Evolutionary conservation across 2,113 vertebrate species (phyloP).

Genomic region (Galeopterus variegatus): DNA sequence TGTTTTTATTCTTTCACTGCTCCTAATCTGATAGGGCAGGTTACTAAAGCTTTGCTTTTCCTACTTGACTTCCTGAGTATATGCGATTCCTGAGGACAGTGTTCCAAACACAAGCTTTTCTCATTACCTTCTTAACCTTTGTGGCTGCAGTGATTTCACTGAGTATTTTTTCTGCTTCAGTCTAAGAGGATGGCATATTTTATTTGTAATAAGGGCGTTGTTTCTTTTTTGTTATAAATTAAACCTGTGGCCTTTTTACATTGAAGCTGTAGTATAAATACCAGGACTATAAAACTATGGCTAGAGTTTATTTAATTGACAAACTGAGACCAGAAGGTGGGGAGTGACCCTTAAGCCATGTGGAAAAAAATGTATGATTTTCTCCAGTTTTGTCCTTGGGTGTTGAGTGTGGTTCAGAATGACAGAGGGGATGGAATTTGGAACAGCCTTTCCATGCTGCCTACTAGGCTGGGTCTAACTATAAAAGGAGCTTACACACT

Average conservation of each 20-base stretch:
- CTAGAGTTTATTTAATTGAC: background rate
- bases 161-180: background rate
- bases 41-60: background rate
- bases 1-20: background rate
- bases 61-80: background rate
- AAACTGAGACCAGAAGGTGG: too few relatives aligned
- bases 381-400: background rate
- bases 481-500: background rate
- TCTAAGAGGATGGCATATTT: background rate
- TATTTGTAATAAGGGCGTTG: background rate
- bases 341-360: background rate
- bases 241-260: background rate
- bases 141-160: background rate
- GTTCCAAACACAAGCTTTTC: background rate
- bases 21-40: background rate
- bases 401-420: background rate
- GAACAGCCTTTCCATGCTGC: background rate
- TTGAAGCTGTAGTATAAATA: background rate
- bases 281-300: background rate
- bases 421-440: background rate
- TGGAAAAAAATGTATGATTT: background rate
- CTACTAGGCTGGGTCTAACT: background rate
- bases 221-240: background rate
- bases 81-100: background rate
- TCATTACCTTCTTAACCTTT: background rate